Evolutionary conservation across 1,140 invertebrate genomes (phyloP), one percentile per base, ranked within the genome.

Genomic region (Tenebrio molitor): DNA sequence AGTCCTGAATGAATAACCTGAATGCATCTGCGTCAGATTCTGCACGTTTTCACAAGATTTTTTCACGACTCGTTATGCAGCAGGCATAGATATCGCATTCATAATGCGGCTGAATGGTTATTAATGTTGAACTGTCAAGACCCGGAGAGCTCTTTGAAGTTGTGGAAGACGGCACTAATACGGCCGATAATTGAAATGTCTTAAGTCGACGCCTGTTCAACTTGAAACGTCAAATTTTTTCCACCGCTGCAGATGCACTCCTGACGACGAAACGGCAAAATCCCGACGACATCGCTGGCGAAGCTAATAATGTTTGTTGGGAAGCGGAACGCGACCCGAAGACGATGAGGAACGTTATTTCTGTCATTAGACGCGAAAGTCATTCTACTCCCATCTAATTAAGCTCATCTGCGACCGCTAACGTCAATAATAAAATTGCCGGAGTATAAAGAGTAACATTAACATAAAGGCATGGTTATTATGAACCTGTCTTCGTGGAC

Each of bases 401-500:
- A 58, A 15, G n/a, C 12, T 12, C 36, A 39, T 39, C 36, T n/a
- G 12, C 12, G n/a, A 39, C 36, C 36, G 36, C 23, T 14, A 58
- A 25, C 50, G 29, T 58, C 50, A 29, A 58, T 29, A 23, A 58
- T 58, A 58, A 58, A 58, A 58, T 29, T 58, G 50, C 29, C 12
- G 21, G 21, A 29, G 50, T 10, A 58, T 58, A 58, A 58, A 58
- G 50, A 58, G 21, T 25, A 15, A 58, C 29, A 58, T 58, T 58
- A 58, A 58, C 50, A 58, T 58, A 29, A 58, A 58, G 23, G 23
- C 19, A 25, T 12, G 17, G 16, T 58, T 58, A 58, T 58, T 58
- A 58, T 23, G 50, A 58, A 58, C 50, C 50, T 58, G 50, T 58
- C 50, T 25, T 58, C 50, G 29, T 21, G 15, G 50, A 58, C 50